These are phyloP conservation scores for Lathamus discolor DNA, from an alignment of 2,113 vertebrate species.

Conservation along the genomic window DNA sequence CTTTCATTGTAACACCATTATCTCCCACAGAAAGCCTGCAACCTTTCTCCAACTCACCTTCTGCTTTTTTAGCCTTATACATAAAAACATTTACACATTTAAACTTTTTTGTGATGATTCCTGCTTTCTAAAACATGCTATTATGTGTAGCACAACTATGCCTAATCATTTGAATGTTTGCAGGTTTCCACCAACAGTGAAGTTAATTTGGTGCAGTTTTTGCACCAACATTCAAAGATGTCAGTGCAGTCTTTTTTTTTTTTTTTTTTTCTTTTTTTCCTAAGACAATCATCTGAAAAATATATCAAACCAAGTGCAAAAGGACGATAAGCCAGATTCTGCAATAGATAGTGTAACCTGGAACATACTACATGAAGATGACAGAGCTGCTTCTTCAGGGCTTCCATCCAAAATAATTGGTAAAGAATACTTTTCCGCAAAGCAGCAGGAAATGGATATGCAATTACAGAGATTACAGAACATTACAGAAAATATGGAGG, in stretches of 20 bases:
- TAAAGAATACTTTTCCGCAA: conserved; percentile 69
- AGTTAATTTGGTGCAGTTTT: background rate
- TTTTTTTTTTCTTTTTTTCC: background rate
- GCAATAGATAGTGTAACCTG: conserved; percentile 25
- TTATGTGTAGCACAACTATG: background rate
- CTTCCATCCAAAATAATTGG: background rate
- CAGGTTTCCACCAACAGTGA: background rate
- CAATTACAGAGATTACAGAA: conserved; percentile 81
- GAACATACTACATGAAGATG: background rate
- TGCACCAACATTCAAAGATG: background rate
- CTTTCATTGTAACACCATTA: background rate
- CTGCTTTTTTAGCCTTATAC: background rate
- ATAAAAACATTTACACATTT: background rate
- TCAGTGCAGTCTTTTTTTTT: background rate
- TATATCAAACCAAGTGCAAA: background rate
- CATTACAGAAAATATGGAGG: conserved; percentile 83
- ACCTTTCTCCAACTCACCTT: background rate
- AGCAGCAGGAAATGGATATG: conserved; percentile 80
- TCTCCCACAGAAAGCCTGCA: background rate
- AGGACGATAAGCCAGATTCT: background rate
- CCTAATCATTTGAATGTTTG: background rate
- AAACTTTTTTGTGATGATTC: background rate
- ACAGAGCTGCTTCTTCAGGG: background rate
- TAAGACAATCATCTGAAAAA: background rate
- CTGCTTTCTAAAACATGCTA: background rate